phyloP scores from a whole-genome alignment of 2,888 invertebrate genomes.

The Protodeltote pygarga region DNA sequence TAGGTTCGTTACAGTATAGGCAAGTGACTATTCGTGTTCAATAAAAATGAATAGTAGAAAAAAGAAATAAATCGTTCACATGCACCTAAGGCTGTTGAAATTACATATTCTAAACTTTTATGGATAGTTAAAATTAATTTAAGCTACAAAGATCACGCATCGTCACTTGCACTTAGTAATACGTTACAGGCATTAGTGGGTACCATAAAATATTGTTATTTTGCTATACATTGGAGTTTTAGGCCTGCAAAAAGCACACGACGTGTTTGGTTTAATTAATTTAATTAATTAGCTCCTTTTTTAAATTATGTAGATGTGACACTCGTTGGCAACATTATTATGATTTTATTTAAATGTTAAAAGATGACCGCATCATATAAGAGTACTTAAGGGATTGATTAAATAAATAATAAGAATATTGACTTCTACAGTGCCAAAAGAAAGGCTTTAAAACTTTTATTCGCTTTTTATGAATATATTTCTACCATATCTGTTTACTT shows the following conservation, averaged over 20 bases:
- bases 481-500: conserved; percentile 34
- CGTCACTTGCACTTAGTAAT: conserved; percentile 25
- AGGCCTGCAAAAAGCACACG: conserved; percentile 58
- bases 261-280: conserved; percentile 1
- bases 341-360: conserved; percentile 5
- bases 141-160: conserved; percentile 28
- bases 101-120: conserved; percentile 42
- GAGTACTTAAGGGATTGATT: conserved; percentile 18
- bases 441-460: conserved; percentile 47
- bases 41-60: conserved; percentile 18
- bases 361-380: conserved; percentile 5
- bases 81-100: conserved; percentile 38
- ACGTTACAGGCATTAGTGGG: conserved; percentile 11
- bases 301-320: conserved; percentile 8
- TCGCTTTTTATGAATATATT: conserved; percentile 40
- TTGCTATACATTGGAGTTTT: conserved; percentile 14
- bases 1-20: conserved; percentile 11
- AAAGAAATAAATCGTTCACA: conserved; percentile 17
- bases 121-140: conserved; percentile 24
- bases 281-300: conserved; percentile 7
- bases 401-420: conserved; percentile 26
- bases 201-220: conserved; percentile 16
- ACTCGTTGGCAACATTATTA: conserved; percentile 3
- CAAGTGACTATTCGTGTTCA: conserved; percentile 28
- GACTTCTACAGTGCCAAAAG: conserved; percentile 51